Percentiles rank a stretch among this genome's conserved stretches.
phyloP scores from a whole-genome alignment of 2,888 invertebrate species.

The Yponomeuta cagnagella region DNA sequence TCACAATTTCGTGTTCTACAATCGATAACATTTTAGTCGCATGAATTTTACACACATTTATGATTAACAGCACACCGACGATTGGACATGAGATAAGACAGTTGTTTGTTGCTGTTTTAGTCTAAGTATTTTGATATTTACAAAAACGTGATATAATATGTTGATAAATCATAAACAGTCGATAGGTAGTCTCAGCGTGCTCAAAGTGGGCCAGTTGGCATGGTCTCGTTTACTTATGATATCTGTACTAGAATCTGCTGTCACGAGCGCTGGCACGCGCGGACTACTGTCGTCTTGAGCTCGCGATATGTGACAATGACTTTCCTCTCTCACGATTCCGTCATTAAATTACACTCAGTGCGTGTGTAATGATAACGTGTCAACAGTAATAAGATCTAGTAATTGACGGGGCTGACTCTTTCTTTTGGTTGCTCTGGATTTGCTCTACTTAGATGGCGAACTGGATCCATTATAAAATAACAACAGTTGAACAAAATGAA shows the following conservation, averaged over 20 bases:
- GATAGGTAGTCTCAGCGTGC: neutral
- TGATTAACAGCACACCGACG: neutral
- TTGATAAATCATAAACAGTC: neutral
- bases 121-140: neutral
- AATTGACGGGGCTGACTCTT: constrained; percentile 6
- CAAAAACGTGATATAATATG: neutral
- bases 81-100: neutral
- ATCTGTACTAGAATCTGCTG: constrained; percentile 10
- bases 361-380: constrained; percentile 16
- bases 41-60: neutral
- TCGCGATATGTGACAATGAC: constrained; percentile 34
- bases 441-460: neutral
- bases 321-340: constrained; percentile 56
- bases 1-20: neutral
- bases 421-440: constrained; percentile 3
- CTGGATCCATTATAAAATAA: too few relatives aligned
- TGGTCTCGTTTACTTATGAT: constrained; percentile 7
- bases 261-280: constrained; percentile 11
- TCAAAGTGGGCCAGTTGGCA: constrained; percentile 5
- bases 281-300: constrained; percentile 12
- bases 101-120: neutral
- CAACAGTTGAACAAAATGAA: too few relatives aligned
- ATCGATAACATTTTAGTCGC: neutral
- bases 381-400: constrained; percentile 15
- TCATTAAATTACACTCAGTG: constrained; percentile 14